Evolutionary conservation across 2,888 invertebrate genomes (phyloP).

Genomic region (Dolomedes plantarius): DNA sequence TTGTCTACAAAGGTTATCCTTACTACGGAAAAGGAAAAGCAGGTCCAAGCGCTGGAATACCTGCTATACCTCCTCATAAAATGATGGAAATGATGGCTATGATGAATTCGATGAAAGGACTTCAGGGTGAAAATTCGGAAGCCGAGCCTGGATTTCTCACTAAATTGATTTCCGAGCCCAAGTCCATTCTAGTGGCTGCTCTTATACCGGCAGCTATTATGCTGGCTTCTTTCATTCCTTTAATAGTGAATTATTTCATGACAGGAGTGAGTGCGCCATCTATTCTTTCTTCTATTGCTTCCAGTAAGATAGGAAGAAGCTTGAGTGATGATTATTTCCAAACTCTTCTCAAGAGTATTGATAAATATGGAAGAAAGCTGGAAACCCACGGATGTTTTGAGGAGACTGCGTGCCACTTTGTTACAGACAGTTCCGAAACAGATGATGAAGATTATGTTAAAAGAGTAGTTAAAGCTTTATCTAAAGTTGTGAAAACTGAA

Average conservation of each 20-base stretch:
- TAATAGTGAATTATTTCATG: constrained; percentile 34
- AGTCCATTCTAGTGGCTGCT: constrained; percentile 22
- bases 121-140: neutral
- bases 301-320: constrained; percentile 28
- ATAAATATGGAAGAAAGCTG: constrained; percentile 26
- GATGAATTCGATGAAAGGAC: constrained; percentile 43
- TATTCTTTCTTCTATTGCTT: constrained; percentile 17
- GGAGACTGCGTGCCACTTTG: constrained; percentile 23
- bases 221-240: constrained; percentile 45
- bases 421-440: neutral
- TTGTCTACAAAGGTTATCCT: constrained; percentile 32
- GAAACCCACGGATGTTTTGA: constrained; percentile 37
- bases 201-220: constrained; percentile 41
- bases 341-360: constrained; percentile 8
- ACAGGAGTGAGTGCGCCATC: constrained; percentile 20
- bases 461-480: neutral
- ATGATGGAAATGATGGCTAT: constrained; percentile 35
- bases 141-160: constrained; percentile 25
- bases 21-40: constrained; percentile 19
- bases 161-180: constrained; percentile 31
- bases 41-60: neutral
- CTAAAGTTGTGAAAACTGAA: neutral
- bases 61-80: constrained; percentile 6
- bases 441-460: constrained; percentile 6
- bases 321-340: constrained; percentile 25